Base-by-base conservation (phyloP, 1,140 invertebrate genomes). In the Drosophila mojavensis region DNA sequence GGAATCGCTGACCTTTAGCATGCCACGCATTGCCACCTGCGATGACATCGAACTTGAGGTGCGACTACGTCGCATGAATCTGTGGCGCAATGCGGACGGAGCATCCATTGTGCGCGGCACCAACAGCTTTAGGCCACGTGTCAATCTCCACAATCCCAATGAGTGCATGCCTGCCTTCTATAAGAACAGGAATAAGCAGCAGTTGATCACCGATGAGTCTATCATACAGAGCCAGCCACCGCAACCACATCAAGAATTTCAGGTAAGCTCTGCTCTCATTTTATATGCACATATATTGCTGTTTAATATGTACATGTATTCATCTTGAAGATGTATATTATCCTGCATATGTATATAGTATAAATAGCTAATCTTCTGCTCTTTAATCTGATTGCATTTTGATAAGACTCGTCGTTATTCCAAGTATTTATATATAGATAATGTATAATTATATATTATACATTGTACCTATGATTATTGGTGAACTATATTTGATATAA, bases 11-110 rank as follows among this genome's bases (percentile, higher is more conserved):
- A 79, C 51, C 10, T 72, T 75, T 15, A 74, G 64, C 2, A 84
- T 83, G 72, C 86, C 90, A 5, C 83, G 76, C n/a, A 91, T 91
- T 11, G 90, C 90, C 10, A 91, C 91, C 43, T 91, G 90, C 28
- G 90, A 91, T 66, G 90, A 89, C 30, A 91, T 91, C n/a, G 90
- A 91, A 33, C 48, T 91, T 55, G 90, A 91, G 61, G 90, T 62
- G 0, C 86, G 90, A 3, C 41, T 91, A 20, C 81, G 88, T 6
- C 86, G 90, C n/a, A 75, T 91, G 58, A 90, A 91, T 63, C 72
- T 91, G 4, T 91, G 86, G 86, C 84, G 84, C 10, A 65, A 24
- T 9, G 26, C 43, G 6, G 80, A 81, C n/a, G 33, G 63, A 10
- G 1, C 11, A 4, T 1, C 10, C 15, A n/a, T 11, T 39, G 47